These are phyloP conservation scores for Mus musculus DNA, from an alignment of 2,113 vertebrate species.

Conservation along the genomic window GRCm39 chr2:179367501-179368000, in stretches of 20 bases:
- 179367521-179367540: neutral
- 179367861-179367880: neutral
- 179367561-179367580: fast-evolving
- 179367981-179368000: neutral
- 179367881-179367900: fast-evolving
- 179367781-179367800: fast-evolving
- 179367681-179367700: neutral
- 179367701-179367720: fast-evolving
- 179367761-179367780: no score
- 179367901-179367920: neutral
- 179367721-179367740: no score
- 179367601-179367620: fast-evolving
- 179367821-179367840: neutral
- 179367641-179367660: fast-evolving
- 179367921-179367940: fast-evolving
- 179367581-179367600: neutral
- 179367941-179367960: neutral
- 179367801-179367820: neutral
- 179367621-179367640: neutral
- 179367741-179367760: no score
- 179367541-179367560: fast-evolving
- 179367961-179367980: neutral
- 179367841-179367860: neutral
- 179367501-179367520: fast-evolving
- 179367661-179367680: fast-evolving